Conservation (phyloP, 92 coral and sea anemone genomes). For the Siderastrea siderea region DNA sequence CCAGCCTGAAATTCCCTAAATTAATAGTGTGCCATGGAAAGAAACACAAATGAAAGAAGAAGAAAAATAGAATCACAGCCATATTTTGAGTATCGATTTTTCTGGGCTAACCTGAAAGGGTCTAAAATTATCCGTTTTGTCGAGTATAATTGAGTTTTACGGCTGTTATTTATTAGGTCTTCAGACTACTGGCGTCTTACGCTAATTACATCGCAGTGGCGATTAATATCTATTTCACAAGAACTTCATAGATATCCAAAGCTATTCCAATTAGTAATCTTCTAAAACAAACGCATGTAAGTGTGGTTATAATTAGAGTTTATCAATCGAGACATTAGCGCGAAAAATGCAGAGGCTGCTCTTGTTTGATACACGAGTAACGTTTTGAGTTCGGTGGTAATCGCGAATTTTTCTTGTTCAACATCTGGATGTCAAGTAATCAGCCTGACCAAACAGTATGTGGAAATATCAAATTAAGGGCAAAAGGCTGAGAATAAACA, state of each 20-base stretch:
- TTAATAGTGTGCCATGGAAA: background rate
- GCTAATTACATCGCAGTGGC: conserved; percentile 88
- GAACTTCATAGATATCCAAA: conserved; percentile 82
- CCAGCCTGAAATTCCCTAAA: background rate
- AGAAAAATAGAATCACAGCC: background rate
- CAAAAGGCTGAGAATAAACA: conserved; percentile 60
- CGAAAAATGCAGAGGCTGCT: conserved; percentile 75
- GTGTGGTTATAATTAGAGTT: conserved; percentile 83
- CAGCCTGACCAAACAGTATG: conserved; percentile 51
- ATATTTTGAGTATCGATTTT: background rate
- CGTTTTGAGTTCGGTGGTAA: conserved; percentile 58
- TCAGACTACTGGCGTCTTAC: conserved; percentile 81
- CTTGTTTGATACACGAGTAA: conserved; percentile 53
- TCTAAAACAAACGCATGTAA: conserved; percentile 61
- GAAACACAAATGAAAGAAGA: conserved; percentile 1
- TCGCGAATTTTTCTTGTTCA: conserved; percentile 52
- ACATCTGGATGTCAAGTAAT: conserved; percentile 71
- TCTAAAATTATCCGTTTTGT: conserved; percentile 27
- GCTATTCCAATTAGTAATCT: conserved; percentile 90
- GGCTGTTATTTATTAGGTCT: conserved; percentile 71
- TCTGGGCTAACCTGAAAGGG: conserved; percentile 22
- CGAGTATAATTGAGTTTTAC: conserved; percentile 40
- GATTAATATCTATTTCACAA: conserved; percentile 82
- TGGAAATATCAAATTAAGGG: conserved; percentile 61
- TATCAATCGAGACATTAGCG: conserved; percentile 82